Conservation (phyloP, 2,113 vertebrate genomes). For the Ochotona princeps region DNA sequence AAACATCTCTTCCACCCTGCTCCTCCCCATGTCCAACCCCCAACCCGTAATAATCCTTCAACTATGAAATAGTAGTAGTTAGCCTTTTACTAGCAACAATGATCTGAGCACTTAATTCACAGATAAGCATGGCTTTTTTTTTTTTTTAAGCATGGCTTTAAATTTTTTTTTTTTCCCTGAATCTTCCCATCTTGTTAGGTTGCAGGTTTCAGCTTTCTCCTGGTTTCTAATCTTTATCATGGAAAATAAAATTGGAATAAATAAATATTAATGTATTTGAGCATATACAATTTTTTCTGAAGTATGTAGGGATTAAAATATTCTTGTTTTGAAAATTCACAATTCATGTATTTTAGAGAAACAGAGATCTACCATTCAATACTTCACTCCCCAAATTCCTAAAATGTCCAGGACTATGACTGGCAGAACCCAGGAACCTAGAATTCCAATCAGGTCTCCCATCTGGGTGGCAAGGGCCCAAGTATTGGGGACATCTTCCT, state of each 20-base stretch:
- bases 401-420: too few relatives aligned
- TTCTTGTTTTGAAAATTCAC: background rate
- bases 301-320: background rate
- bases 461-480: too few relatives aligned
- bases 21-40: background rate
- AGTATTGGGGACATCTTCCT: too few relatives aligned
- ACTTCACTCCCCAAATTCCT: too few relatives aligned
- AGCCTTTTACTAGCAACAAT: background rate
- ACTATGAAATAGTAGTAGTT: background rate
- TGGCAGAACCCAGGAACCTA: too few relatives aligned
- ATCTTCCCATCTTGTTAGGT: background rate
- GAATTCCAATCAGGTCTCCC: too few relatives aligned
- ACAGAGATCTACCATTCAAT: too few relatives aligned
- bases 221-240: conserved; percentile 7
- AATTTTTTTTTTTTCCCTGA: too few relatives aligned
- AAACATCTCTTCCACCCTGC: background rate
- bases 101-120: background rate
- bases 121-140: too few relatives aligned
- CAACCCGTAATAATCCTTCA: background rate
- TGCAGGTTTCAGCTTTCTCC: background rate
- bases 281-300: background rate
- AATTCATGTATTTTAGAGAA: too few relatives aligned
- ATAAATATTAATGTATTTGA: background rate
- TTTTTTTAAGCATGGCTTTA: too few relatives aligned
- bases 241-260: conserved; percentile 23